Conservation (phyloP, 2,888 invertebrate genomes). For the Stratiomys singularior region DNA sequence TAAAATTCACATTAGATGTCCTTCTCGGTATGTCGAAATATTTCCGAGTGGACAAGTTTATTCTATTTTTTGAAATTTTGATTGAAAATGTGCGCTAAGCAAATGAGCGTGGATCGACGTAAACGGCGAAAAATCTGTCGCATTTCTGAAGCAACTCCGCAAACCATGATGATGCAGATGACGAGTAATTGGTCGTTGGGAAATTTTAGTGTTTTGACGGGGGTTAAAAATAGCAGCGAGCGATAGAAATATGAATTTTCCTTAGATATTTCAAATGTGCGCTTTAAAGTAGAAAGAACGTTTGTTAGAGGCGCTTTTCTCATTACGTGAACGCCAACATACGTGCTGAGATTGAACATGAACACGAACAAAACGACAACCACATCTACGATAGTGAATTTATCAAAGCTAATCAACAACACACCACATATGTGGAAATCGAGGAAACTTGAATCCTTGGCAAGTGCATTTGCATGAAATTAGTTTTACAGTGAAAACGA, state of each 20-base stretch:
- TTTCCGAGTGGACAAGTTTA: too few relatives aligned
- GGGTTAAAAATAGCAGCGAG: constrained; percentile 33
- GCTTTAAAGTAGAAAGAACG: constrained; percentile 18
- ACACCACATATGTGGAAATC: too few relatives aligned
- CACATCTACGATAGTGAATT: too few relatives aligned
- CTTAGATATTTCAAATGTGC: background rate
- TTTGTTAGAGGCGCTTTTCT: background rate
- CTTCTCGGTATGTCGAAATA: too few relatives aligned
- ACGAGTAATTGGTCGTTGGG: constrained; percentile 11
- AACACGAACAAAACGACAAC: background rate
- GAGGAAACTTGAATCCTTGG: too few relatives aligned
- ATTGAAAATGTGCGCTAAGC: too few relatives aligned
- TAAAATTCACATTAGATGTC: too few relatives aligned
- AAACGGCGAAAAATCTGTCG: constrained; percentile 12
- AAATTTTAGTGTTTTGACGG: constrained; percentile 26
- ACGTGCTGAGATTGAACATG: background rate
- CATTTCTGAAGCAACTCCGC: background rate
- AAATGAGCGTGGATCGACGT: background rate
- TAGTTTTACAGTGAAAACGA: too few relatives aligned
- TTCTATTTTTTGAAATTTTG: too few relatives aligned
- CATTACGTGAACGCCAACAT: background rate
- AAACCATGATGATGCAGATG: background rate
- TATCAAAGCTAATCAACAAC: too few relatives aligned
- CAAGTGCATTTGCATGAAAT: too few relatives aligned
- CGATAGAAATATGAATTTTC: constrained; percentile 24